Percentiles rank a stretch among this genome's conserved stretches.
phyloP scores from a whole-genome alignment of 64 coral and sea anemone genomes.

The Astreopora myriophthalma region DNA sequence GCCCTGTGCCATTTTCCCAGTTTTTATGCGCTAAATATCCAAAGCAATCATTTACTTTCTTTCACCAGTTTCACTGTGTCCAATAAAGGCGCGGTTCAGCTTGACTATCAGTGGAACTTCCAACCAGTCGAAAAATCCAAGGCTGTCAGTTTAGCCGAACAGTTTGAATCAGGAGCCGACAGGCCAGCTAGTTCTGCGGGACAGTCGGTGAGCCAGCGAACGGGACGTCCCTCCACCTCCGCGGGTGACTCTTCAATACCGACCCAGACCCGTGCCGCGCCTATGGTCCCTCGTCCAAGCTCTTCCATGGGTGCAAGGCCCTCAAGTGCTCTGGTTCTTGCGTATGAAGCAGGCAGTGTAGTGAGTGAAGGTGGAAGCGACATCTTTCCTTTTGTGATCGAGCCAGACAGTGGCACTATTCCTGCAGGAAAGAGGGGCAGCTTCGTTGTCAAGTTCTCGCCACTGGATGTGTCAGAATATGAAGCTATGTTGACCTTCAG shows the following conservation, averaged over 20 bases:
- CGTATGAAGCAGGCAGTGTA: slow-evolving; percentile 90
- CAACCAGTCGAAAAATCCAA: slow-evolving; percentile 39
- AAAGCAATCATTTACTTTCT: neutral
- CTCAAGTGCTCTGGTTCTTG: slow-evolving; percentile 77
- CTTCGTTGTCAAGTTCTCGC: slow-evolving; percentile 86
- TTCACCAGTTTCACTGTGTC: slow-evolving; percentile 68
- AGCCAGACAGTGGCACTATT: slow-evolving; percentile 86
- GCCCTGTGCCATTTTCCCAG: no score
- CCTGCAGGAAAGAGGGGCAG: slow-evolving; percentile 76
- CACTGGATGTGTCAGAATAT: slow-evolving; percentile 91
- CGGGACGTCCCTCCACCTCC: slow-evolving; percentile 75
- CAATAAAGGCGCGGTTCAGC: slow-evolving; percentile 84
- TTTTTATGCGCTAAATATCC: no score
- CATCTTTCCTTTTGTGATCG: slow-evolving; percentile 86
- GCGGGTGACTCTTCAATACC: slow-evolving; percentile 49
- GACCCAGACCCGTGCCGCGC: neutral
- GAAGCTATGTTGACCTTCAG: slow-evolving; percentile 69
- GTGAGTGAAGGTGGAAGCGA: slow-evolving; percentile 82
- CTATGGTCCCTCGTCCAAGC: neutral
- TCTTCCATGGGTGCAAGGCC: slow-evolving; percentile 67
- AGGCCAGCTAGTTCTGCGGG: slow-evolving; percentile 36
- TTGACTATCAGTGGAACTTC: slow-evolving; percentile 87
- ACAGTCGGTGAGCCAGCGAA: slow-evolving; percentile 61
- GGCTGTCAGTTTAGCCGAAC: slow-evolving; percentile 37
- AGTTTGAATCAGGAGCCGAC: slow-evolving; percentile 8